A percentile compares a stretch with the other conserved stretches of the same genome.
Evolutionary conservation across 2,797 vertebrate genomes (phyloP).

Genomic region (Ciconia nigra): DNA sequence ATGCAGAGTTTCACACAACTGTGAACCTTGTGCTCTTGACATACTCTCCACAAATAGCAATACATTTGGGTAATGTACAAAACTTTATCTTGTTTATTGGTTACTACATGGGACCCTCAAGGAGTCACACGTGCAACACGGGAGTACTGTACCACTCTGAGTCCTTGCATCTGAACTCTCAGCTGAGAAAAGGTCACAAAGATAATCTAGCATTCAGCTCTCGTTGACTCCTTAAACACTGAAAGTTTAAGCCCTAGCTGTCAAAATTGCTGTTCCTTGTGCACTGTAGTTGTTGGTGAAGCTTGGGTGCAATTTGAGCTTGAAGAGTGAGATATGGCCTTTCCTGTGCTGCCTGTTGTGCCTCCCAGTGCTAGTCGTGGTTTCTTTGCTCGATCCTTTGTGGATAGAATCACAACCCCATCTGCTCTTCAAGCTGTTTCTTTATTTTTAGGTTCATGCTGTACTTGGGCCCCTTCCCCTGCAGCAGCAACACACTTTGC

Average conservation of each 20-base stretch:
- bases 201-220: neutral
- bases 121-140: fast-evolving
- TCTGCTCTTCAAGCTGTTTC: neutral
- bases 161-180: neutral
- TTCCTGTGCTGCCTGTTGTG: neutral
- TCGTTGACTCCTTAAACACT: neutral
- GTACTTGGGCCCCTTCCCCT: neutral
- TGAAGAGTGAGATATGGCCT: neutral
- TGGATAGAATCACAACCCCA: neutral
- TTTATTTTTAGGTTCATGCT: neutral
- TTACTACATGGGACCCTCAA: too few relatives aligned
- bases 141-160: fast-evolving
- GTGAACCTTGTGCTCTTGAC: neutral
- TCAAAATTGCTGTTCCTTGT: neutral
- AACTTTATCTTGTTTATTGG: neutral
- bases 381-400: neutral
- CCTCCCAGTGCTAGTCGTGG: neutral
- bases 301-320: neutral
- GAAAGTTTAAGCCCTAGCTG: neutral
- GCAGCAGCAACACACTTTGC: neutral
- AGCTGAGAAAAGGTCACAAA: neutral
- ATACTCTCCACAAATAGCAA: neutral
- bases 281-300: neutral
- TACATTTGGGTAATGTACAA: fast-evolving
- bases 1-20: neutral